A percentile compares a stretch with the other conserved stretches of the same genome.
Conservation (phyloP, 2,797 vertebrate genomes). For the Okamejei kenojei region DNA sequence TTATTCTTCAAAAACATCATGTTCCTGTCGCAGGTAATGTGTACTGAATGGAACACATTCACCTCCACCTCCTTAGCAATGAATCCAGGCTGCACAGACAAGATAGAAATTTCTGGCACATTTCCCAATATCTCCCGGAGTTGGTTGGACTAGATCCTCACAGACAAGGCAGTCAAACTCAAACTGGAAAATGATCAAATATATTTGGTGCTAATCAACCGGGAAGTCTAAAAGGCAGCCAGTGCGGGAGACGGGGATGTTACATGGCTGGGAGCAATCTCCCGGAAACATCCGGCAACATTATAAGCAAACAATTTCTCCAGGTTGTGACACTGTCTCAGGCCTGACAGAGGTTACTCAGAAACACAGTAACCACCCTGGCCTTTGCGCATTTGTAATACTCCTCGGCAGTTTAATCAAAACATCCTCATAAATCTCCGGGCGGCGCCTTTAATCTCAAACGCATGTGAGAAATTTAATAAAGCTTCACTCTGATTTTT, state of each 20-base stretch:
- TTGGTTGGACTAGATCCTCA: no score
- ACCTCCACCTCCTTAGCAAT: background rate
- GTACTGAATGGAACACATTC: background rate
- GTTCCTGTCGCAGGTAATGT: no score
- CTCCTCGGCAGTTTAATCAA: background rate
- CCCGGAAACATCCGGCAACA: background rate
- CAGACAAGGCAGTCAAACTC: background rate
- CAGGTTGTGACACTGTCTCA: no score
- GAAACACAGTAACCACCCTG: background rate
- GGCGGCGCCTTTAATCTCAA: background rate
- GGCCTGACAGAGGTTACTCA: background rate
- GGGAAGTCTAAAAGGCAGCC: background rate
- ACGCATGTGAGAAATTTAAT: background rate
- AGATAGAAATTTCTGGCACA: background rate
- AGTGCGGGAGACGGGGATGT: background rate
- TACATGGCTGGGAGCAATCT: constrained; percentile 2
- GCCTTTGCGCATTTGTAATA: background rate
- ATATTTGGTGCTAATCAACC: background rate
- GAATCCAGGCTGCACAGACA: background rate
- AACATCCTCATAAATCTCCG: background rate
- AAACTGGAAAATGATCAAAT: background rate
- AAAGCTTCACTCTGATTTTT: background rate
- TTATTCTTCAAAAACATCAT: background rate
- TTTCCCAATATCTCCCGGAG: background rate
- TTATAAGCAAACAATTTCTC: background rate